Evolutionary conservation across 2,888 invertebrate species (phyloP), one percentile per base, ranked within the genome.

Genomic region (Loripinus fragilis): DNA sequence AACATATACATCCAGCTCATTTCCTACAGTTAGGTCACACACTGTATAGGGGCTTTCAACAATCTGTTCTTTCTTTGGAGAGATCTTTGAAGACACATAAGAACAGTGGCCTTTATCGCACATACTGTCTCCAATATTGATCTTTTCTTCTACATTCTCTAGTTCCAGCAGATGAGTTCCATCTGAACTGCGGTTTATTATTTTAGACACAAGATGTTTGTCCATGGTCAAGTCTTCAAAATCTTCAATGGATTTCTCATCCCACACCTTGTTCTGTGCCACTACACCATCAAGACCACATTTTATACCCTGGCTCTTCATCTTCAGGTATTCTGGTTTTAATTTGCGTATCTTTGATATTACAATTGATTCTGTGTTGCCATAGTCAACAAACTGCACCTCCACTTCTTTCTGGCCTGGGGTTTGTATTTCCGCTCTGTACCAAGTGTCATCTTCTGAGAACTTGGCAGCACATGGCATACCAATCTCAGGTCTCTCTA

Each of bases 381-480:
- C 93, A 82, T 92, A 92, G 71, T 90, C 90, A 23, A 90, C 86
- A 83, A 90, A 91, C 66, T 85, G 82, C 7, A 90, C 90, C 35
- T 84, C 86, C n/a, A 88, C 77, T 55, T 83, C 80, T 17, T 55
- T 41, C 15, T 71, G 68, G 20, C 73, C 66, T 17, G 67, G 52
- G 7, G 76, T 70, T 0, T 77, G 64, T 7, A 89, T 77, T 48
- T 82, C 83, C 25, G 86, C 89, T 67, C 89, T 82, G 71, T 90
- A 90, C 89, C 89, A 89, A 69, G 80, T 80, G 33, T 85, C 76
- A 69, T 89, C 89, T 64, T 87, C 88, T 30, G 87, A 84, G 66
- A 88, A 89, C 72, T 87, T 88, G 2, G 91, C 90, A 33, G 87
- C 87, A 85, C 91, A 91, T 10, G 88, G 83, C 65, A 81, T 78